Base-by-base conservation (phyloP, 2,113 vertebrate genomes). In the Anguilla japonica region DNA sequence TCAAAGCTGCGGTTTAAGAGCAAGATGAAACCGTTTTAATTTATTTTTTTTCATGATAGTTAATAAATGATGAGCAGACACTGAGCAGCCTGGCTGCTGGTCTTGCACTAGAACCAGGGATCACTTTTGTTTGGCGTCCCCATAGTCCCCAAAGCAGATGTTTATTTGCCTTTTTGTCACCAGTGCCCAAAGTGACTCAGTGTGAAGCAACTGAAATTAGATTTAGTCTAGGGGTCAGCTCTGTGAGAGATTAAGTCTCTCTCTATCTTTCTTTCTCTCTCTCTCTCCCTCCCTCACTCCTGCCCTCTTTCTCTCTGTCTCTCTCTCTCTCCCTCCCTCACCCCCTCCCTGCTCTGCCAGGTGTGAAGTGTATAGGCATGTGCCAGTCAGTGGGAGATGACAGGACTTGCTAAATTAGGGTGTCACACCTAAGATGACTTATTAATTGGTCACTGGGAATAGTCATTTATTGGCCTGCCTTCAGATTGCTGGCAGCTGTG, bases 121-220 rank as follows among this genome's bases (percentile, higher is more conserved):
- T 56, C 87, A n/a, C 0, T 0, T 13, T 34, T 5, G 14, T 75
- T n/a, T 75, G 71, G 26, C 8, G 71, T 75, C 71, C 5, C 71
- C 11, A 13, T 34, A 26, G 71, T 75, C 87, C 85, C 87, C 75
- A 85, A 79, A 87, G 86, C 93, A 95, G 91, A 93, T 94, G 91
- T 91, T 91, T 88, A 80, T 86, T 63, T 83, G 20, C 20, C 34
- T 14, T 13, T 75, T 34, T 75, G 71, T 75, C 71, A 29, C 71
- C 71, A 34, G 26, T 34, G 14, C 50, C 88, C 86, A 89, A 94
- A 93, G 90, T 89, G 85, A 84, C 88, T 92, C 86, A 89, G 85
- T 43, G 63, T 85, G 84, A 85, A 86, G 89, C 89, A 87, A 90
- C 90, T 92, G 89, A 83, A 83, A 86, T 88, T 87, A 93, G 90